These are phyloP conservation scores for Drosophila tsacasi DNA, from an alignment of 1,140 invertebrate genomes.

Conservation along the genomic window DNA sequence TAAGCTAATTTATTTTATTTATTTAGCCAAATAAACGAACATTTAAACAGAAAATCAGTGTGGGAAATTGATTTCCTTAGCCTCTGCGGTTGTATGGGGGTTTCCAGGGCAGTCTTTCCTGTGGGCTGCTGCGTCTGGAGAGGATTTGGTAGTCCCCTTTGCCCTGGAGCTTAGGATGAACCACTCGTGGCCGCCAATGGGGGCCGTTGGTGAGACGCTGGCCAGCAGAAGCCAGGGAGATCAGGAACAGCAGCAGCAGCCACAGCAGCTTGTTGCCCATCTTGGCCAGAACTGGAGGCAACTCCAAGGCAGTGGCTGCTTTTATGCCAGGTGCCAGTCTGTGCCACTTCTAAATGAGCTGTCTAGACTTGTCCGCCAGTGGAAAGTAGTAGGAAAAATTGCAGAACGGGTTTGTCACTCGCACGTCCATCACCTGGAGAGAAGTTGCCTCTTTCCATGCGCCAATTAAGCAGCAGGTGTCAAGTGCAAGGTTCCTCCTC, in stretches of 20 bases:
- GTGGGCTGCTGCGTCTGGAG: conserved; percentile 20
- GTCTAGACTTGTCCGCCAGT: conserved; percentile 20
- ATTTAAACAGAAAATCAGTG: conserved; percentile 20
- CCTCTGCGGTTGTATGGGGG: conserved; percentile 29
- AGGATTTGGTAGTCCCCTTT: conserved; percentile 56
- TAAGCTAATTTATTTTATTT: conserved; percentile 74
- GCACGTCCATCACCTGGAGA: conserved; percentile 14
- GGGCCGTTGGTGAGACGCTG: conserved; percentile 7
- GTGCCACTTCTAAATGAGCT: conserved; percentile 49
- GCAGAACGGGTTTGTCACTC: conserved; percentile 26
- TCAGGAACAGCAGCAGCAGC: conserved; percentile 1
- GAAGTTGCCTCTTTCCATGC: conserved; percentile 15
- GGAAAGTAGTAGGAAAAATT: conserved; percentile 49
- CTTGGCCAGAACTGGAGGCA: conserved; percentile 57
- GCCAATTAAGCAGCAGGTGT: conserved; percentile 50
- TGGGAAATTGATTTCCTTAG: conserved; percentile 17
- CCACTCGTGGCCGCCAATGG: conserved; percentile 28
- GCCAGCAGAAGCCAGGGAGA: not conserved
- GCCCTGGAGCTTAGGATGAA: conserved; percentile 33
- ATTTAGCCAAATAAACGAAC: conserved; percentile 61
- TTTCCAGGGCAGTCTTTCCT: not conserved
- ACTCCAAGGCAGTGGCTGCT: conserved; percentile 20
- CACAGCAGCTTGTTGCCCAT: conserved; percentile 44
- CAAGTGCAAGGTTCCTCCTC: conserved; percentile 34
- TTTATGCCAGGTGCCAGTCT: conserved; percentile 49